Evolutionary conservation across 1,140 invertebrate species (phyloP).

Genomic region (Drosophila chauvacae): DNA sequence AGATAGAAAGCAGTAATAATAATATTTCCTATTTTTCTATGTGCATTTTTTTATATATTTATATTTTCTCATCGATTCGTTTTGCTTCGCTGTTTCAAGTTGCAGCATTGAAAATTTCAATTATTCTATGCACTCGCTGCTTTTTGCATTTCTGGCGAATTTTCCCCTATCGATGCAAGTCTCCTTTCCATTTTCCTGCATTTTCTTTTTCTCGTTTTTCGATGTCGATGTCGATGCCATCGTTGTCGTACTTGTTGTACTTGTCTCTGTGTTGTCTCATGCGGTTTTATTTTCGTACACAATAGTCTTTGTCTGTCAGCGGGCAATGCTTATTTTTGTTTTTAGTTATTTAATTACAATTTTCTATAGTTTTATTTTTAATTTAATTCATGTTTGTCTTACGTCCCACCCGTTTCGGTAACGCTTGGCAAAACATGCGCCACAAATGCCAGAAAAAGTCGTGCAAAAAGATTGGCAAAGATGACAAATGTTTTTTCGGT

Average conservation of each 20-base stretch:
- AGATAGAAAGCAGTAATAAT: background rate
- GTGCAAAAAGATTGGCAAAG: constrained; percentile 55
- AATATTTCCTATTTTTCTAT: background rate
- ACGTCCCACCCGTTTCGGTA: constrained; percentile 30
- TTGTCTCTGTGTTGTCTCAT: constrained; percentile 38
- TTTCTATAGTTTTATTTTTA: constrained; percentile 74
- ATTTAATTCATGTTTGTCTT: constrained; percentile 66
- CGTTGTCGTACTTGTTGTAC: constrained; percentile 5
- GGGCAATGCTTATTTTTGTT: constrained; percentile 59
- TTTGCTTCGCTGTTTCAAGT: constrained; percentile 30
- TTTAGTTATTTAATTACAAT: constrained; percentile 77
- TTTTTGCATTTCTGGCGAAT: constrained; percentile 36
- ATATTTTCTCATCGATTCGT: constrained; percentile 7
- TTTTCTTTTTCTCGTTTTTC: constrained; percentile 6
- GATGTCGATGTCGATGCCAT: constrained; percentile 26
- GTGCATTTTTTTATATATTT: background rate
- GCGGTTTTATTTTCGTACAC: constrained; percentile 68
- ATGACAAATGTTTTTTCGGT: constrained; percentile 45
- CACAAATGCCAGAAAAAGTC: constrained; percentile 60
- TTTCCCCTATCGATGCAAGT: constrained; percentile 28
- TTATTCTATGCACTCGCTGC: constrained; percentile 47
- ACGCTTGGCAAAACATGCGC: constrained; percentile 59
- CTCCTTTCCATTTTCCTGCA: constrained; percentile 31
- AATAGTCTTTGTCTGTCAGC: constrained; percentile 56
- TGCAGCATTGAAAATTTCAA: constrained; percentile 56